Evolutionary conservation across 2,797 vertebrate genomes (phyloP), one percentile per base, ranked within the genome.

Genomic region (Gorsachius magnificus): DNA sequence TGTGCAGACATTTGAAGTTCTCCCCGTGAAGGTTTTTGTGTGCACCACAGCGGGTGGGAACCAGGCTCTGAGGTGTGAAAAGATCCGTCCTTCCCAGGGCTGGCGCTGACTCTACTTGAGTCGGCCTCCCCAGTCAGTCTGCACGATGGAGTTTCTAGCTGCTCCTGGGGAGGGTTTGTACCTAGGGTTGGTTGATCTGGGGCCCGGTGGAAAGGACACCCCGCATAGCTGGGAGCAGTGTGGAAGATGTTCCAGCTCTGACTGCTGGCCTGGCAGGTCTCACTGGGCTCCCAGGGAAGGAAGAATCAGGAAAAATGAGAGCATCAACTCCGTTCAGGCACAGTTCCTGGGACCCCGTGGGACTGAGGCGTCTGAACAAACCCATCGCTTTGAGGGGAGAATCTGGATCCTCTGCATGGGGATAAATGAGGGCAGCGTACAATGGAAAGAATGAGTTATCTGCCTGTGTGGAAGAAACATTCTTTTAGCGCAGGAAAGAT

Each of bases 401-500:
- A 91, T 6, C 76, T 26, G 53, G 50, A 96, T 83, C 71, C 58
- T 8, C n/a, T 58, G 58, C 6, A 2, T 11, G 38, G 25, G 85
- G 87, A 64, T 91, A 93, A 92, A 72, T 3, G 13, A 91, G 65
- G 64, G 57, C 57, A 95, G 92, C 54, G 25, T 53, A 74, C 6
- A 71, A 43, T 41, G 74, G 51, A 61, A 93, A 93, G 77, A 85
- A 83, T 77, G 57, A 83, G 83, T 84, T 96, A 77, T 92, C 84
- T 81, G 64, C 61, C 53, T 87, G 26, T 61, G 61, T 64, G 43
- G 38, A 69, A 94, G 51, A 65, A 84, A 91, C 79, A 89, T 58
- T 79, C 70, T 94, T 95, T 91, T 48, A 93, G 63, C 81, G 70
- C 29, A 89, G 84, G 71, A 85, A 66, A 95, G 87, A 69, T 65